Conservation (phyloP, 1,140 invertebrate genomes). For the Ceratina japonica region DNA sequence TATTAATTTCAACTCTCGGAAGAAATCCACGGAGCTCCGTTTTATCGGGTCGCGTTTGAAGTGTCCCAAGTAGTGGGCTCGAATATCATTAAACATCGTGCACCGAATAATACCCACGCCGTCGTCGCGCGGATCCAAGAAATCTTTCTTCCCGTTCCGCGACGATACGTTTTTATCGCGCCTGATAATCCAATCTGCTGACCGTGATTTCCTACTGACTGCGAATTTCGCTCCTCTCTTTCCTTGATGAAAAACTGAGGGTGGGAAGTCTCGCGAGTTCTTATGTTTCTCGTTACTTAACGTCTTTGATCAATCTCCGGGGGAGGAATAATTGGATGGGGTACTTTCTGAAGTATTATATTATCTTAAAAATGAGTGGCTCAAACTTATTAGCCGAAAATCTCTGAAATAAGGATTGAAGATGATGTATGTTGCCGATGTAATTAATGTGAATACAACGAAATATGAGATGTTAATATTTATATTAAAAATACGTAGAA, state of each 20-base stretch:
- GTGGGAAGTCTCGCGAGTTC: not conserved
- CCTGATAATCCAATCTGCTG: conserved; percentile 18
- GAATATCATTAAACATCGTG: conserved; percentile 33
- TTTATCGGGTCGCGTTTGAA: conserved; percentile 14
- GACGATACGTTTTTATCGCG: conserved; percentile 29
- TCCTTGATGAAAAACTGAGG: not conserved
- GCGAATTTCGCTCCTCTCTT: not conserved
- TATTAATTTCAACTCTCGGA: not conserved
- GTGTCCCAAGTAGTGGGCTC: conserved; percentile 6
- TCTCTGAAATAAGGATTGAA: too few relatives aligned
- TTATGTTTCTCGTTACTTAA: not conserved
- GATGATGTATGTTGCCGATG: too few relatives aligned
- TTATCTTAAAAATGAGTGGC: not conserved
- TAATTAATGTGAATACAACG: too few relatives aligned
- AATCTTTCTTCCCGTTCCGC: conserved; percentile 10
- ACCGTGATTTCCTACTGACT: not conserved
- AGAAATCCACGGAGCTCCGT: not conserved
- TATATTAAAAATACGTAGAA: too few relatives aligned
- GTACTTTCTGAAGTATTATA: not conserved
- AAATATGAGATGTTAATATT: too few relatives aligned
- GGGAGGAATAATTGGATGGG: not conserved
- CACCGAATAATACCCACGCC: not conserved
- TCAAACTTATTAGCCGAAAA: too few relatives aligned
- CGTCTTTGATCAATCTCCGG: not conserved
- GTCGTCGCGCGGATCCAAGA: not conserved